Evolutionary conservation across 1,140 invertebrate genomes (phyloP), one percentile per base, ranked within the genome.

Genomic region (Cydia amplana): DNA sequence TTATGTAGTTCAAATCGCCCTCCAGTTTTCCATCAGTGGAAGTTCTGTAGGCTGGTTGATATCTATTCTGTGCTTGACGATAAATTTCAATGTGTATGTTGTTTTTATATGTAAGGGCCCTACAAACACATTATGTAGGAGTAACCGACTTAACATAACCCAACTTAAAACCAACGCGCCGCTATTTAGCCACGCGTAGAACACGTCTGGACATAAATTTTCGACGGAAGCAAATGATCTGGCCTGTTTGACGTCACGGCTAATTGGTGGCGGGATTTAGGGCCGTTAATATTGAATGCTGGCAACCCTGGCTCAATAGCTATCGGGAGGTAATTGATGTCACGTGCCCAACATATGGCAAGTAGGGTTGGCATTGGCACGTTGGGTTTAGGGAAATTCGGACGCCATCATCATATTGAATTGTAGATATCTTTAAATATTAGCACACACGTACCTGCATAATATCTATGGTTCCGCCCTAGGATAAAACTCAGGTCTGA

Each of bases 231-330:
- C 65, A 70, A 70, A 70, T 70, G 65, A 70, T 70, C 65, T 70
- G 65, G 65, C 65, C 32, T 70, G 65, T 70, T 70, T 70, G 65
- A 70, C 65, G 65, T 70, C 65, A 70, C 65, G 65, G 36, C 65
- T 70, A 70, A 70, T 70, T 70, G 65, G 65, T 36, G 65, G 32
- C 28, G 14, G 65, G 65, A 70, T 70, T 70, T 70, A 70, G 65
- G 65, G 65, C 65, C 65, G 65, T 70, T 70, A 70, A 70, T 70
- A 70, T 70, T 70, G 65, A 70, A 70, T 70, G 65, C 65, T 70
- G 28, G 65, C 65, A 70, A 70, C 65, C 65, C 65, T 36, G 32
- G 28, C 65, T 70, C 65, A 43, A 70, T 70, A 70, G 65, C 65
- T 43, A 70, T 70, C 32, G 65, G 32, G 65, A 67, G 65, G 65